Evolutionary conservation across 2,888 invertebrate genomes (phyloP).

Genomic region (Acronicta psi): DNA sequence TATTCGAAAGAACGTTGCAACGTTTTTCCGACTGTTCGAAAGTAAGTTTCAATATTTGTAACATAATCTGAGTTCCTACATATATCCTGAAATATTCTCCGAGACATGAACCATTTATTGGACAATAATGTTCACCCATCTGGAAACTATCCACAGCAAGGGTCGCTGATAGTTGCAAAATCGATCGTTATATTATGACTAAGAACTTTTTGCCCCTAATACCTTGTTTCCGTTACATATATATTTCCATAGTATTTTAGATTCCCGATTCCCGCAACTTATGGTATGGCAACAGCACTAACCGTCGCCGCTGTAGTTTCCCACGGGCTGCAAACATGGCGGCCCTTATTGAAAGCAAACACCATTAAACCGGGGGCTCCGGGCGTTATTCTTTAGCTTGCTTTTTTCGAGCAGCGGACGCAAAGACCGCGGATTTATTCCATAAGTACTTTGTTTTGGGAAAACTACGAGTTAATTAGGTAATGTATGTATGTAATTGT

Average conservation of each 20-base stretch:
- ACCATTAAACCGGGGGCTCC: constrained; percentile 74
- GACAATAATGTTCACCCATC: no score
- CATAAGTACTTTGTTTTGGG: constrained; percentile 1
- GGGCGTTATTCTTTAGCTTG: constrained; percentile 62
- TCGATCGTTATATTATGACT: no score
- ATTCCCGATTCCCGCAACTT: constrained; percentile 10
- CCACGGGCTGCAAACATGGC: constrained; percentile 68
- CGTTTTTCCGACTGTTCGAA: no score
- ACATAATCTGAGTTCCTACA: no score
- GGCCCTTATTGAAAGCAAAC: constrained; percentile 83
- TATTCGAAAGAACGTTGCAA: constrained; percentile 5
- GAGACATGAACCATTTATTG: no score
- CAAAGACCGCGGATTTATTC: constrained; percentile 14
- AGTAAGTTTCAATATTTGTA: no score
- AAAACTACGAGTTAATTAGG: no score
- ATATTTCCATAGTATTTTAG: neutral
- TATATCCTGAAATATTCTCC: no score
- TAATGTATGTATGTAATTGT: no score
- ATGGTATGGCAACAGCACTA: constrained; percentile 38
- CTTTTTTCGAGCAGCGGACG: constrained; percentile 22
- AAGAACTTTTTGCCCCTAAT: neutral
- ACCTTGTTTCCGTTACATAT: neutral
- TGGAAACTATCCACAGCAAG: no score
- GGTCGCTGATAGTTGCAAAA: no score
- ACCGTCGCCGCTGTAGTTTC: constrained; percentile 61